Evolutionary conservation across 2,888 invertebrate species (phyloP).

Genomic region (Ornithoptera alexandrae): DNA sequence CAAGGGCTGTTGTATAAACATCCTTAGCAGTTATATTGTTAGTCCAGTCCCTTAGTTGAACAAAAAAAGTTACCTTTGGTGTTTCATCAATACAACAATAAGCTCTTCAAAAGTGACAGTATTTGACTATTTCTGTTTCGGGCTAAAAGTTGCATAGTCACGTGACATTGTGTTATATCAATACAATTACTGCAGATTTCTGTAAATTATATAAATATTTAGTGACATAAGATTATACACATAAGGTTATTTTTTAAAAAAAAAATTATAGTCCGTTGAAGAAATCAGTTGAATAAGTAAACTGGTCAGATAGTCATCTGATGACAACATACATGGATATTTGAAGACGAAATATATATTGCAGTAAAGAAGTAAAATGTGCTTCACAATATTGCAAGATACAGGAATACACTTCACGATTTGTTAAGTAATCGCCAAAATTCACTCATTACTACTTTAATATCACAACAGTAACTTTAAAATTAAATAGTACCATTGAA

Average conservation of each 20-base stretch:
- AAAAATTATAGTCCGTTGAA: too few relatives aligned
- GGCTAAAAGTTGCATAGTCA: not conserved
- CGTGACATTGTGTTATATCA: not conserved
- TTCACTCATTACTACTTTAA: too few relatives aligned
- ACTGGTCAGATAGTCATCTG: not conserved
- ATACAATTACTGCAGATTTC: conserved; percentile 10
- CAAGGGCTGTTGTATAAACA: too few relatives aligned
- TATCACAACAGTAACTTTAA: too few relatives aligned
- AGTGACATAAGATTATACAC: too few relatives aligned
- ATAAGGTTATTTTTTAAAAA: too few relatives aligned
- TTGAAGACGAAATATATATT: too few relatives aligned
- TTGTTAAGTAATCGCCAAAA: too few relatives aligned
- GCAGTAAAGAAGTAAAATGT: not conserved
- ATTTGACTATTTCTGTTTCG: not conserved
- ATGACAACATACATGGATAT: not conserved
- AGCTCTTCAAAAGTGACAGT: not conserved
- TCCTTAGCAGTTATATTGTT: not conserved
- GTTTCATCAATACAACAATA: conserved; percentile 18
- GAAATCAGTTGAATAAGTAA: not conserved
- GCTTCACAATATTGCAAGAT: not conserved
- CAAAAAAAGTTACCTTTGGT: conserved; percentile 23
- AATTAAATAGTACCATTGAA: too few relatives aligned
- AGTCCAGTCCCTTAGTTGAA: not conserved
- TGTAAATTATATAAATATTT: not conserved
- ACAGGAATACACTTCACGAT: too few relatives aligned